Base-by-base conservation (phyloP, 2,888 invertebrate species). In the Agonopterix alstromeriana region DNA sequence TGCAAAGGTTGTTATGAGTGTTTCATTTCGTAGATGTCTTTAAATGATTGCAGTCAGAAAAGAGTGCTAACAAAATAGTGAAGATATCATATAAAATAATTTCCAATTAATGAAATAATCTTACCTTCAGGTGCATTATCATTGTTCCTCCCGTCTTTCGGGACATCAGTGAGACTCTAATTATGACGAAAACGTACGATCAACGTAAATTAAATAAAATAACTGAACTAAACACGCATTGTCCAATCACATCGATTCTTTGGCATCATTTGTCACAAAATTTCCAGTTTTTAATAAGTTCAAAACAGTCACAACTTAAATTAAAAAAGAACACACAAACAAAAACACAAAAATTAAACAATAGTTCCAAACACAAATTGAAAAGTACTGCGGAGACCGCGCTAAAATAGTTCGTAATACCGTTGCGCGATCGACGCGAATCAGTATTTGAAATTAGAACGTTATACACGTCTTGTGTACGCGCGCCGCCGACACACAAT, bases 401-500 rank as follows among this genome's bases (percentile, higher is more conserved):
- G 77, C 61, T 58, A 58, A 62, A 68, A 58, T 64, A 64, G 73
- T 74, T 74, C 68, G 68, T 55, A 53, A 61, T 56, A 57, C 61
- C 58, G 69, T 61, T 60, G 55, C 76, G 78, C 77, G 81, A 82
- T 78, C 79, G 77, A 71, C 70, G 72, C 65, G 61, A 58, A 63
- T 68, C 67, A 62, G 53, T 54, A 53, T 61, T 69, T 62, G 63
- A 61, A 68, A 65, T 58, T 46, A 58, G 63, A 63, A 67, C 76
- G 75, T 66, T 53, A 65, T 59, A 63, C 73, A 82, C 87, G 87
- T 80, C 82, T 68, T 64, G 48, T 63, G 53, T 56, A 53, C 73
- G 67, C 79, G 83, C 80, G 72, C 68, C 65, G 66, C 70, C 73
- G 73, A 74, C 75, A 84, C 86, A 88, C 88, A 88, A 88, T 88